phyloP scores from a whole-genome alignment of 1,140 invertebrate genomes.

The Papilio machaon region DNA sequence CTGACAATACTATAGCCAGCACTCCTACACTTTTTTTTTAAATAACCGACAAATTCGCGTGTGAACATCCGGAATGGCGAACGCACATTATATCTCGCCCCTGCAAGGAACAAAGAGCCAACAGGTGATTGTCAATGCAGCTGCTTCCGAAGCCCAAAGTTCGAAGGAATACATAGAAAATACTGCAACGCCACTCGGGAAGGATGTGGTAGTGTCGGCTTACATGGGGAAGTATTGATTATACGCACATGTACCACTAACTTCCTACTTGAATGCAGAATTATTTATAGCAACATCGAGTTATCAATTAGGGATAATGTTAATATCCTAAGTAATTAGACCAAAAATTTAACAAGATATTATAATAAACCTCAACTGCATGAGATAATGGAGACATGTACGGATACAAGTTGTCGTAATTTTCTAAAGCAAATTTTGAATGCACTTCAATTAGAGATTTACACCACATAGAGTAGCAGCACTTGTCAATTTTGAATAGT shows the following conservation, averaged over 20 bases:
- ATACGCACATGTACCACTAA: not conserved
- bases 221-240: constrained; percentile 35
- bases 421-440: not conserved
- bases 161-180: constrained; percentile 50
- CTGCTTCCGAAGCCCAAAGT: constrained; percentile 71
- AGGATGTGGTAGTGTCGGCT: constrained; percentile 54
- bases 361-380: not conserved
- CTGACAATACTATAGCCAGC: too few relatives aligned
- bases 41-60: constrained; percentile 54
- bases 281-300: constrained; percentile 1
- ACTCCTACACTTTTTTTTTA: too few relatives aligned
- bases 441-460: not conserved
- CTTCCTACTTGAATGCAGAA: not conserved
- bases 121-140: constrained; percentile 60
- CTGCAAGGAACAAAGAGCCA: constrained; percentile 60
- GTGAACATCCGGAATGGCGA: constrained; percentile 69
- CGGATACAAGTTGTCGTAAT: too few relatives aligned
- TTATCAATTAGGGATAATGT: constrained; percentile 12
- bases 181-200: constrained; percentile 44
- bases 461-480: not conserved
- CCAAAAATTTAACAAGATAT: not conserved
- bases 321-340: not conserved
- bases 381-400: not conserved
- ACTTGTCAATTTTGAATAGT: not conserved
- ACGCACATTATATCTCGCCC: constrained; percentile 46